These are phyloP conservation scores for Lithobates pipiens DNA, from an alignment of 2,797 vertebrate species.

Conservation along the genomic window DNA sequence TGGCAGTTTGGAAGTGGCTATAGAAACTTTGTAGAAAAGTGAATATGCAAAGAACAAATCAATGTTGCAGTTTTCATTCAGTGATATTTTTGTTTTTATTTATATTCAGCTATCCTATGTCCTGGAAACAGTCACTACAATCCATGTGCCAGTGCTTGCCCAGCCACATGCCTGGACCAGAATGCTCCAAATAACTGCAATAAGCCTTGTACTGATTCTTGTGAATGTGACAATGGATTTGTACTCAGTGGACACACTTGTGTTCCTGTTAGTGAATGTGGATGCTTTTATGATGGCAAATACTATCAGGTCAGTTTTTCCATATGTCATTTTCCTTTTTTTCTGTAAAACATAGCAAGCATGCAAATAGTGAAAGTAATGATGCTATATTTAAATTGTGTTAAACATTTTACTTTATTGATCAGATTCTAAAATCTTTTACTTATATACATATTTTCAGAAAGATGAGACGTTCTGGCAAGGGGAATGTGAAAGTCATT, in stretches of 20 bases:
- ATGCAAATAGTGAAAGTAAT: neutral
- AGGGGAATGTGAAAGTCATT: slow-evolving; percentile 61
- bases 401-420: neutral
- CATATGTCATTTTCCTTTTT: neutral
- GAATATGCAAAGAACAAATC: no score
- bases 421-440: neutral
- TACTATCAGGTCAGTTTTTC: slow-evolving; percentile 72
- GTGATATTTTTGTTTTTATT: neutral
- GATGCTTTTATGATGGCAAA: slow-evolving; percentile 65
- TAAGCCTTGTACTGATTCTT: slow-evolving; percentile 74
- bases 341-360: neutral
- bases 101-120: slow-evolving; percentile 71
- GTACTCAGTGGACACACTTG: slow-evolving; percentile 76
- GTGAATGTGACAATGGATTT: slow-evolving; percentile 76
- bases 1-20: no score
- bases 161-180: slow-evolving; percentile 71
- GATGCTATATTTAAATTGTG: neutral
- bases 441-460: slow-evolving; percentile 54
- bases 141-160: slow-evolving; percentile 75
- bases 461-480: slow-evolving; percentile 69
- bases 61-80: neutral
- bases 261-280: slow-evolving; percentile 70
- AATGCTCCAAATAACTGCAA: slow-evolving; percentile 65
- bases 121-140: slow-evolving; percentile 78
- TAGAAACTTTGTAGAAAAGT: no score